Percentiles rank a stretch among this genome's conserved stretches.
These are phyloP conservation scores for Parnassius mnemosyne DNA, from an alignment of 2,888 invertebrate species.

Conservation along the genomic window DNA sequence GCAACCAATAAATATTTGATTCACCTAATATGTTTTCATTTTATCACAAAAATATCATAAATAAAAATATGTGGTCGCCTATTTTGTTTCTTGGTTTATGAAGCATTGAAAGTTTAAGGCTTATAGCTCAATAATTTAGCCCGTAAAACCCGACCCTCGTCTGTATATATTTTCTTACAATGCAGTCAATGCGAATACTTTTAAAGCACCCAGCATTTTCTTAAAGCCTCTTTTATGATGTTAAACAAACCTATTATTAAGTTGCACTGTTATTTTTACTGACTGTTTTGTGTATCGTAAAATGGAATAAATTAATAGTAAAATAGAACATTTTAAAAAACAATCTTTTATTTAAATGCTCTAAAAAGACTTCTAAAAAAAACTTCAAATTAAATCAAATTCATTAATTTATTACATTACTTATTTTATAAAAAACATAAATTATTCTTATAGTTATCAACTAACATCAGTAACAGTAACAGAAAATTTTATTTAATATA, in stretches of 20 bases:
- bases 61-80: conserved; percentile 19
- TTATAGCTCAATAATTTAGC: conserved; percentile 73
- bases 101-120: conserved; percentile 67
- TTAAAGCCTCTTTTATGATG: conserved; percentile 2
- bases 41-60: neutral
- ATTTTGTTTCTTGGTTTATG: conserved; percentile 68
- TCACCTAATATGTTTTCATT: no score
- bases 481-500: no score
- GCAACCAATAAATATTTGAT: no score
- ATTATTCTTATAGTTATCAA: no score
- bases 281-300: neutral
- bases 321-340: no score
- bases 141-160: conserved; percentile 62
- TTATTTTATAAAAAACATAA: no score
- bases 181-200: conserved; percentile 55
- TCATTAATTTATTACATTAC: no score
- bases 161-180: conserved; percentile 57
- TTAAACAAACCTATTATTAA: conserved; percentile 1
- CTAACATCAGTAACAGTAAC: no score
- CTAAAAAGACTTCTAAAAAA: no score
- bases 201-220: conserved; percentile 1
- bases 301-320: neutral
- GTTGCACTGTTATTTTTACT: neutral
- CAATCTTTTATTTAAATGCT: no score
- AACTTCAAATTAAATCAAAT: no score